Evolutionary conservation across 2,113 vertebrate genomes (phyloP), one percentile per base, ranked within the genome.

Genomic region (Pelobates fuscus): DNA sequence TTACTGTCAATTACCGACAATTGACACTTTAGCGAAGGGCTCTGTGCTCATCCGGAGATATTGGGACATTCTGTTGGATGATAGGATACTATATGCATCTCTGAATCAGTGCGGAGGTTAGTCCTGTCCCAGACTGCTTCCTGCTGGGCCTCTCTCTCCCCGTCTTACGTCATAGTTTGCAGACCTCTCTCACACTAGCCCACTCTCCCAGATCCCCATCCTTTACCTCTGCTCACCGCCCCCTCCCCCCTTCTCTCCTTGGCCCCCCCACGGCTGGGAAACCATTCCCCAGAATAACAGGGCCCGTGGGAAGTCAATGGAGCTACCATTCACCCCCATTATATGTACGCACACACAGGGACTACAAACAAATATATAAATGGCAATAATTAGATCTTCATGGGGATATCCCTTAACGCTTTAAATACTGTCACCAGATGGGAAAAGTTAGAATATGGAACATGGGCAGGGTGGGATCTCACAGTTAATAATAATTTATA

Each of bases 171-270:
- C 71, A 73, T 52, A 26, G 20, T 26, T 5, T 20, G 14, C 46
- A 74, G 62, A 58, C 71, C 71, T 57, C 61, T 75, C 71, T 44
- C 71, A 75, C 62, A 75, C 63, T 75, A 43, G 8, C 46, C 30
- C 67, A 4, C 25, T 57, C 60, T 61, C 46, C 52, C 54, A 67
- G 29, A 41, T 64, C 64, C 54, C 24, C 52, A 44, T 54, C 37
- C 21, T 61, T 54, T 63, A 72, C 67, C 70, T 72, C 64, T 43
- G 21, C 52, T 58, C 62, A 66, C 57, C 30, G 24, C 44, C 27
- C 27, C 21, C 37, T 41, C 43, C 52, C 12, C 65, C 77, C 69
- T 46, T 23, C 20, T 29, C 63, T 11, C 43, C 10, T 17, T 2
- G 11, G 21, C 67, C 70, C 59, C 70, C 57, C 70, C 57, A 57